These are phyloP conservation scores for Myopa tessellatipennis DNA, from an alignment of 2,888 invertebrate species.

Conservation along the genomic window DNA sequence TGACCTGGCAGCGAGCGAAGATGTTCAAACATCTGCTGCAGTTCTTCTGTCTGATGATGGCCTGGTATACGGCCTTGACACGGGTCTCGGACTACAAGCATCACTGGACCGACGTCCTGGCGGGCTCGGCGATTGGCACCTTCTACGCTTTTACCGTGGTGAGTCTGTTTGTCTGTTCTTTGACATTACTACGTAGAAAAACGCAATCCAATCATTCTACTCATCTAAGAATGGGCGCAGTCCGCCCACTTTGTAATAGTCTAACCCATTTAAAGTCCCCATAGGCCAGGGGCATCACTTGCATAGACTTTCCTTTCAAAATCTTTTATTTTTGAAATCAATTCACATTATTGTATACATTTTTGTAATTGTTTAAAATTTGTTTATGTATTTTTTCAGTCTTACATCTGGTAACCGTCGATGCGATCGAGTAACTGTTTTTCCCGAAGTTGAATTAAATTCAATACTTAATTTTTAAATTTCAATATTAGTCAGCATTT, in stretches of 20 bases:
- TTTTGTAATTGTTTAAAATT: too few relatives aligned
- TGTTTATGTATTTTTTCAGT: neutral
- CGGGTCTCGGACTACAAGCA: slow-evolving; percentile 96
- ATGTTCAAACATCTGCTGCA: slow-evolving; percentile 87
- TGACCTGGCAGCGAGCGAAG: slow-evolving; percentile 83
- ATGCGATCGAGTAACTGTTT: neutral
- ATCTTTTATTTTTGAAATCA: neutral
- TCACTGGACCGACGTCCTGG: slow-evolving; percentile 96
- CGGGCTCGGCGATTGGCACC: slow-evolving; percentile 79
- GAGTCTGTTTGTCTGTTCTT: slow-evolving; percentile 26
- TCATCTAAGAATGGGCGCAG: too few relatives aligned
- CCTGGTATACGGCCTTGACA: slow-evolving; percentile 88
- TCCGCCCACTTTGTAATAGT: too few relatives aligned
- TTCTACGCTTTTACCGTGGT: slow-evolving; percentile 77
- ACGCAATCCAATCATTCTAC: neutral
- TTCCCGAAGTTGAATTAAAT: too few relatives aligned
- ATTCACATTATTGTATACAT: too few relatives aligned
- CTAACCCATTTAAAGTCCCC: too few relatives aligned
- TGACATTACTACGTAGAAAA: neutral
- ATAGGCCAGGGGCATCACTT: too few relatives aligned
- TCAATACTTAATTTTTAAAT: too few relatives aligned
- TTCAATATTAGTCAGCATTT: too few relatives aligned
- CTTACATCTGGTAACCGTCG: neutral
- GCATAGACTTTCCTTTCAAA: neutral
- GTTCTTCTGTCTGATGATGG: slow-evolving; percentile 80